Conservation (phyloP, 1,140 invertebrate genomes). For the Teleopsis dalmanni region DNA sequence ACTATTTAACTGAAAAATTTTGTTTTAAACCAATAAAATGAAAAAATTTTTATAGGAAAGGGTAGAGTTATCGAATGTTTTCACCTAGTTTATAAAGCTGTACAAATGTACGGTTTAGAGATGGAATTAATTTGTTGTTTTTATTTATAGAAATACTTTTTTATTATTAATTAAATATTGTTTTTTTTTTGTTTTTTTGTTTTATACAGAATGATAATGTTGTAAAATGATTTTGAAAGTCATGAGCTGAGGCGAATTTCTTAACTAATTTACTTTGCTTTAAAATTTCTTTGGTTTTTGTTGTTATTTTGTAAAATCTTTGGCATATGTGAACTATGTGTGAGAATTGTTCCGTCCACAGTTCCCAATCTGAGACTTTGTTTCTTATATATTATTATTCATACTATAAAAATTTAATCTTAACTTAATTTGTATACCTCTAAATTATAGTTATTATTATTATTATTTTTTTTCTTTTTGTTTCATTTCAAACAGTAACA, state of each 20-base stretch:
- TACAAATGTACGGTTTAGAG: too few relatives aligned
- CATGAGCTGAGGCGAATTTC: not conserved
- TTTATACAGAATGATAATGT: not conserved
- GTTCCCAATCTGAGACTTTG: slow-evolving; percentile 48
- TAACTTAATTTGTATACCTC: too few relatives aligned
- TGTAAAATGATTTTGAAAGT: not conserved
- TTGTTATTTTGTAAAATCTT: not conserved
- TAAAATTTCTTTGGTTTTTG: not conserved
- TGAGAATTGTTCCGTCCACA: slow-evolving; percentile 50
- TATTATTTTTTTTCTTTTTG: slow-evolving; percentile 8
- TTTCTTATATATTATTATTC: slow-evolving; percentile 4
- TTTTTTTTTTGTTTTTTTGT: not conserved
- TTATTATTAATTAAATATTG: slow-evolving; percentile 5
- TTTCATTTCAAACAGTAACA: too few relatives aligned
- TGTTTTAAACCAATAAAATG: too few relatives aligned
- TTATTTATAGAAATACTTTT: too few relatives aligned
- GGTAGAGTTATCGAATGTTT: too few relatives aligned
- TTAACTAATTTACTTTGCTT: not conserved
- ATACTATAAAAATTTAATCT: too few relatives aligned
- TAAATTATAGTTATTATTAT: too few relatives aligned
- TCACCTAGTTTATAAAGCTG: too few relatives aligned
- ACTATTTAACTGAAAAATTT: too few relatives aligned
- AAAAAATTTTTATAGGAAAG: too few relatives aligned
- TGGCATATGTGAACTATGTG: slow-evolving; percentile 45
- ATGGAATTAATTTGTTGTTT: too few relatives aligned